phyloP scores from a whole-genome alignment of 2,113 vertebrate genomes.

The Podarcis raffonei region DNA sequence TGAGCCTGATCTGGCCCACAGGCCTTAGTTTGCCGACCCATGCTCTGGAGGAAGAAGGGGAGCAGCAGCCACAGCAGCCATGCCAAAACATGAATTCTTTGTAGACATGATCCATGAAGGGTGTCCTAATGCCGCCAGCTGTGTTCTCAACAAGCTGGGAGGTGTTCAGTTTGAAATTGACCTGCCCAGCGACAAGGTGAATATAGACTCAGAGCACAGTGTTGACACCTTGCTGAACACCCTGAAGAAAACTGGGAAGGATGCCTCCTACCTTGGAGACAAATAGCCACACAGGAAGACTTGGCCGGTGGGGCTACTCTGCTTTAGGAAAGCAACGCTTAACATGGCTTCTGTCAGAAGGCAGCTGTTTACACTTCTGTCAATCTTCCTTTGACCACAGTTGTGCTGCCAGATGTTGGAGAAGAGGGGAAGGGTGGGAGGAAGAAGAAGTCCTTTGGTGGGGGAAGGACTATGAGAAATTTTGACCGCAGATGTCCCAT shows the following conservation, averaged over 20 bases:
- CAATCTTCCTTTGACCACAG: slow-evolving; percentile 29
- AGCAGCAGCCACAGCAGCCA: no score
- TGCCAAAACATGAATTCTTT: slow-evolving; percentile 88
- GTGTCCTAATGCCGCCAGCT: slow-evolving; percentile 88
- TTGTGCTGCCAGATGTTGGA: slow-evolving; percentile 31
- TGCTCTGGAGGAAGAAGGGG: no score
- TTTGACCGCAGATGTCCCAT: not conserved
- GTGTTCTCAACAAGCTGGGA: slow-evolving; percentile 87
- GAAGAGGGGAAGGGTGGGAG: slow-evolving; percentile 30
- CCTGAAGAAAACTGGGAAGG: slow-evolving; percentile 92
- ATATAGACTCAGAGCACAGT: slow-evolving; percentile 85
- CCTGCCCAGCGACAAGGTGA: slow-evolving; percentile 91
- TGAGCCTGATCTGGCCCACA: no score
- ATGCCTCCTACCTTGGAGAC: slow-evolving; percentile 82
- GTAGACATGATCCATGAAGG: slow-evolving; percentile 97
- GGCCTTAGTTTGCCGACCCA: no score
- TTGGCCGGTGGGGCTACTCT: not conserved
- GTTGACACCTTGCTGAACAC: slow-evolving; percentile 83
- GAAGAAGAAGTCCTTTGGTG: not conserved
- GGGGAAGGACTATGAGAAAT: not conserved
- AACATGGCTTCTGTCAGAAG: slow-evolving; percentile 50
- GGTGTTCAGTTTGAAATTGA: slow-evolving; percentile 92
- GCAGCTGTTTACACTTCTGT: slow-evolving; percentile 33
- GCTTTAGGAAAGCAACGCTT: slow-evolving; percentile 32
- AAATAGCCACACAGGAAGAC: slow-evolving; percentile 31